Conservation (phyloP, 2,797 vertebrate species). For the Pelodytes ibericus region DNA sequence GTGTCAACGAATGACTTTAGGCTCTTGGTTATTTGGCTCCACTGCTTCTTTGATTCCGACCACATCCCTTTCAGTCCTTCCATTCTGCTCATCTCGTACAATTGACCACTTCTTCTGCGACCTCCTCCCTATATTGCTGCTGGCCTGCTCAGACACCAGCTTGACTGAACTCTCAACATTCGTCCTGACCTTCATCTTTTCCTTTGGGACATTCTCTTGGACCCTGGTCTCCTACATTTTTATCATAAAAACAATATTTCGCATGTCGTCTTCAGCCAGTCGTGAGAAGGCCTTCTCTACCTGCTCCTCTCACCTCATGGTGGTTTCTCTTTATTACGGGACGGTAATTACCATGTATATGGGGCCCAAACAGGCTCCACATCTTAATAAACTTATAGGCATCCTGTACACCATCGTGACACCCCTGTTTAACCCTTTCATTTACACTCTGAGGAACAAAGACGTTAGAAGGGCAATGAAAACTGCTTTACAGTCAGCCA, state of each 20-base stretch:
- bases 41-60: neutral
- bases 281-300: neutral
- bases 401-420: neutral
- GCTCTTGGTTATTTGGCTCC: neutral
- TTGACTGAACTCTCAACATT: neutral
- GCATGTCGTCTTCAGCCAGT: neutral
- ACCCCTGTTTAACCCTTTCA: neutral
- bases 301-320: neutral
- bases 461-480: neutral
- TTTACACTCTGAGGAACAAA: too few relatives aligned
- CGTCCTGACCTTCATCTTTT: neutral
- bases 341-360: neutral
- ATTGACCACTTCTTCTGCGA: conserved; percentile 13
- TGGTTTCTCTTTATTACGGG: neutral
- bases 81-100: neutral
- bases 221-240: neutral
- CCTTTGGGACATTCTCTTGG: neutral
- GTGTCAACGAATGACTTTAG: neutral
- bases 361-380: neutral
- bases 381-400: neutral
- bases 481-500: too few relatives aligned
- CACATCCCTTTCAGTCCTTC: neutral
- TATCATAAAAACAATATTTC: neutral
- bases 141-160: neutral
- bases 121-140: neutral